Percentiles rank a stretch among this genome's conserved stretches.
Evolutionary conservation across 2,797 vertebrate genomes (phyloP).

Genomic region (Macropodus opercularis): DNA sequence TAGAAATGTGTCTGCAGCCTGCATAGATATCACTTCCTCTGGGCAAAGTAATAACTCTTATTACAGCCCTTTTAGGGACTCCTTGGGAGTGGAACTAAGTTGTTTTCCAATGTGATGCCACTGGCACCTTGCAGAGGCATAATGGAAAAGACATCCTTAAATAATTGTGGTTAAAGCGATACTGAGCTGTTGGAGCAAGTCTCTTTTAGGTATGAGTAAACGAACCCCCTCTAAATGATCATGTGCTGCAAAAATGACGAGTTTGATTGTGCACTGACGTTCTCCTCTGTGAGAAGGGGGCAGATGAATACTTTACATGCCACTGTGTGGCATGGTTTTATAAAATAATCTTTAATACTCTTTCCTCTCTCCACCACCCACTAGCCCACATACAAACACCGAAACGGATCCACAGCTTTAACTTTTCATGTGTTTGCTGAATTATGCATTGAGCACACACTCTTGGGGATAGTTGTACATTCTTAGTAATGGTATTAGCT

Average conservation of each 20-base stretch:
- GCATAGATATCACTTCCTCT: slow-evolving; percentile 44
- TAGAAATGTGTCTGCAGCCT: slow-evolving; percentile 39
- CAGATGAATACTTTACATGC: slow-evolving; percentile 16
- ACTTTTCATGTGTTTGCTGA: slow-evolving; percentile 65
- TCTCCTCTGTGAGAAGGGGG: slow-evolving; percentile 6
- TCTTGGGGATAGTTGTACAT: slow-evolving; percentile 52
- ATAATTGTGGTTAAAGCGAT: slow-evolving; percentile 51
- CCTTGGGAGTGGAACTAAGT: slow-evolving; percentile 48
- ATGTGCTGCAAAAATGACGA: slow-evolving; percentile 36
- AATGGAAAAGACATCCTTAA: slow-evolving; percentile 44
- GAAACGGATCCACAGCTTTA: slow-evolving; percentile 47
- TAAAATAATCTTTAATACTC: slow-evolving; percentile 23
- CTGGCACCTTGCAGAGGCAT: slow-evolving; percentile 45
- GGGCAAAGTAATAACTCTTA: slow-evolving; percentile 61
- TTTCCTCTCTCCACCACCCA: slow-evolving; percentile 30
- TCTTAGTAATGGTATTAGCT: slow-evolving; percentile 58
- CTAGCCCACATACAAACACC: slow-evolving; percentile 36
- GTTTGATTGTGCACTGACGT: slow-evolving; percentile 20
- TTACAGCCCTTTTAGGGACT: slow-evolving; percentile 56
- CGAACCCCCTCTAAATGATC: slow-evolving; percentile 6
- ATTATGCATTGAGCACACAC: slow-evolving; percentile 69
- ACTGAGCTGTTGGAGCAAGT: slow-evolving; percentile 8
- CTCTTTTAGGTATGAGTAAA: slow-evolving; percentile 23
- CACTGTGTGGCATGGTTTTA: slow-evolving; percentile 17
- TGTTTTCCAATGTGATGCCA: slow-evolving; percentile 48